phyloP scores from a whole-genome alignment of 1,140 invertebrate genomes.

The Diprion similis region DNA sequence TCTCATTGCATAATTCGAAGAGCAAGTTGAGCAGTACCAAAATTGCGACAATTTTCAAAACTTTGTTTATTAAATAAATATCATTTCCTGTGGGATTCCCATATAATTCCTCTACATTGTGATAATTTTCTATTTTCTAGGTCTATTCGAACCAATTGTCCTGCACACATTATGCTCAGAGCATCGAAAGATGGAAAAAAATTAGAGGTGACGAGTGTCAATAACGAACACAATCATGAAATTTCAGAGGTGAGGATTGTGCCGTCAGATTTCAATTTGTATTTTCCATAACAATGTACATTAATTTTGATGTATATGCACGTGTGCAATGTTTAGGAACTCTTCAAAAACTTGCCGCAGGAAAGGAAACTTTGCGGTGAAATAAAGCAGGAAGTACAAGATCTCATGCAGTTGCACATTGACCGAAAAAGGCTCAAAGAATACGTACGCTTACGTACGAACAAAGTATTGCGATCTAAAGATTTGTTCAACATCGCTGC shows the following conservation, averaged over 20 bases:
- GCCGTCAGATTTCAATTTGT: too few relatives aligned
- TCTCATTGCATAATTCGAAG: too few relatives aligned
- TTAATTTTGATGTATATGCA: slow-evolving; percentile 7
- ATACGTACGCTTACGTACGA: slow-evolving; percentile 53
- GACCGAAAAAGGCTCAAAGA: slow-evolving; percentile 57
- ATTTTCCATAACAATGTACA: not conserved
- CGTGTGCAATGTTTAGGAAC: slow-evolving; percentile 36
- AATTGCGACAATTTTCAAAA: too few relatives aligned
- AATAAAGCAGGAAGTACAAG: slow-evolving; percentile 58
- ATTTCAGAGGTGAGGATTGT: slow-evolving; percentile 49
- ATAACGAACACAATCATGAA: slow-evolving; percentile 61
- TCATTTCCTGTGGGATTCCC: too few relatives aligned
- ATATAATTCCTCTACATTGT: too few relatives aligned
- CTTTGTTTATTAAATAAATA: too few relatives aligned
- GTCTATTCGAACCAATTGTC: slow-evolving; percentile 59
- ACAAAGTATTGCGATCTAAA: slow-evolving; percentile 56
- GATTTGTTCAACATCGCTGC: slow-evolving; percentile 60
- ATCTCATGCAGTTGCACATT: slow-evolving; percentile 54
- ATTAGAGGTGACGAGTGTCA: slow-evolving; percentile 60
- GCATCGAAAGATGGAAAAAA: slow-evolving; percentile 60
- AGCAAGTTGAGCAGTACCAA: too few relatives aligned
- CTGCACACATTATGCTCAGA: slow-evolving; percentile 58
- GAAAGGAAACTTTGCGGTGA: slow-evolving; percentile 55
- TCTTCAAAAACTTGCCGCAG: slow-evolving; percentile 57
- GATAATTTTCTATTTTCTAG: slow-evolving; percentile 32